A percentile compares a stretch with the other conserved stretches of the same genome.
Evolutionary conservation across 2,888 invertebrate genomes (phyloP).

Genomic region (Buathra laborator): DNA sequence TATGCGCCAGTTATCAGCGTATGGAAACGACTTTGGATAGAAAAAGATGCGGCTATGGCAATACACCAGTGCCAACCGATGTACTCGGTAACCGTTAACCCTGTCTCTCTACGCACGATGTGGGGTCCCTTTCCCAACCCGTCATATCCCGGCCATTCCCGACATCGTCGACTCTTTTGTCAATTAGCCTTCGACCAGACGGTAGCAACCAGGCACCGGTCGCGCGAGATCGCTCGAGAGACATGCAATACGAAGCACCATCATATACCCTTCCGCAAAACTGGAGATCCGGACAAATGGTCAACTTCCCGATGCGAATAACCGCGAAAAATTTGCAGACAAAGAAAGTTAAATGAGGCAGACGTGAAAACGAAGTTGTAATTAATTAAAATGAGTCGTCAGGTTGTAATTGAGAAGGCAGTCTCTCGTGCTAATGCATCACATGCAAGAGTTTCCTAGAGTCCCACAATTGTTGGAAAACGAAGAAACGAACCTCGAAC

Average conservation of each 20-base stretch:
- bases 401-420: slow-evolving; percentile 2
- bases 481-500: slow-evolving; percentile 31
- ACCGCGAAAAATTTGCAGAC: slow-evolving; percentile 49
- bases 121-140: slow-evolving; percentile 45
- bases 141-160: slow-evolving; percentile 50
- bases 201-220: slow-evolving; percentile 16
- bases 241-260: slow-evolving; percentile 23
- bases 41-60: background rate
- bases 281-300: slow-evolving; percentile 35
- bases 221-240: background rate
- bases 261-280: slow-evolving; percentile 48
- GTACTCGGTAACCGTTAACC: background rate
- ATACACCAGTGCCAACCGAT: background rate
- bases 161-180: slow-evolving; percentile 68
- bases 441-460: background rate
- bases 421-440: background rate
- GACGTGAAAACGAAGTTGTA: slow-evolving; percentile 7
- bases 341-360: slow-evolving; percentile 64
- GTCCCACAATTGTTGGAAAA: slow-evolving; percentile 52
- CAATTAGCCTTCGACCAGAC: slow-evolving; percentile 66
- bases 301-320: slow-evolving; percentile 41
- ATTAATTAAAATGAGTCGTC: slow-evolving; percentile 57
- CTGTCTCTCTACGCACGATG: slow-evolving; percentile 17
- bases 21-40: background rate
- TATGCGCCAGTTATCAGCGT: background rate